These are phyloP conservation scores for Pipistrellus kuhlii DNA, from an alignment of 2,797 vertebrate genomes.

Conservation along the genomic window DNA sequence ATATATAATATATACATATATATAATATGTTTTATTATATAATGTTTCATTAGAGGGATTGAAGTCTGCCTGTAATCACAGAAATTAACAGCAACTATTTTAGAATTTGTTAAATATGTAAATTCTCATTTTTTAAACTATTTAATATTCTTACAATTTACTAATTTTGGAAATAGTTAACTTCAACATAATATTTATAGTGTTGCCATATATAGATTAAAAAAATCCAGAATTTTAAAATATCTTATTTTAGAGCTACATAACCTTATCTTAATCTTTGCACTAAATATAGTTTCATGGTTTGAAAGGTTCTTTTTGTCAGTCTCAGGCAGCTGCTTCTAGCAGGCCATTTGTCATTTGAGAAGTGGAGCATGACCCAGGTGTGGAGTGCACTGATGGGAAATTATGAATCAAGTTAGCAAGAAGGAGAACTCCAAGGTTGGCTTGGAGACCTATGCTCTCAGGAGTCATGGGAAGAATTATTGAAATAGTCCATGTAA, in stretches of 20 bases:
- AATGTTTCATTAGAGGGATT: background rate
- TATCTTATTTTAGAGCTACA: background rate
- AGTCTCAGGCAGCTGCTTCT: slow-evolving; percentile 29
- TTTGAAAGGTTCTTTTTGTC: slow-evolving; percentile 49
- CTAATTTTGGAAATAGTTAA: background rate
- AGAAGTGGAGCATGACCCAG: slow-evolving; percentile 31
- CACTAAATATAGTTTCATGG: slow-evolving; percentile 15
- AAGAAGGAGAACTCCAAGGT: slow-evolving; percentile 55
- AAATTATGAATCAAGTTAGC: slow-evolving; percentile 57
- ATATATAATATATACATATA: too few species aligned
- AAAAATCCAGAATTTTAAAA: background rate
- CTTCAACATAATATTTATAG: background rate
- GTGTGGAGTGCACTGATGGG: slow-evolving; percentile 45
- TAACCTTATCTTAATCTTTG: slow-evolving; percentile 19
- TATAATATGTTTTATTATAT: background rate
- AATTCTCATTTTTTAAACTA: background rate
- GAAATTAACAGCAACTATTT: background rate
- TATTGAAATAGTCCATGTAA: background rate
- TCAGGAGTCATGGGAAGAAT: background rate
- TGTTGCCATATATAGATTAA: background rate
- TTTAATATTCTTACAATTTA: background rate
- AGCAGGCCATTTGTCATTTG: slow-evolving; percentile 64
- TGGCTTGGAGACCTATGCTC: slow-evolving; percentile 28
- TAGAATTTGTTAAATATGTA: background rate
- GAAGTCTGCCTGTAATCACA: background rate